Percentiles rank a stretch among this genome's conserved stretches.
Evolutionary conservation across 1,140 invertebrate genomes (phyloP).

Genomic region (Drosophila lacertosa): DNA sequence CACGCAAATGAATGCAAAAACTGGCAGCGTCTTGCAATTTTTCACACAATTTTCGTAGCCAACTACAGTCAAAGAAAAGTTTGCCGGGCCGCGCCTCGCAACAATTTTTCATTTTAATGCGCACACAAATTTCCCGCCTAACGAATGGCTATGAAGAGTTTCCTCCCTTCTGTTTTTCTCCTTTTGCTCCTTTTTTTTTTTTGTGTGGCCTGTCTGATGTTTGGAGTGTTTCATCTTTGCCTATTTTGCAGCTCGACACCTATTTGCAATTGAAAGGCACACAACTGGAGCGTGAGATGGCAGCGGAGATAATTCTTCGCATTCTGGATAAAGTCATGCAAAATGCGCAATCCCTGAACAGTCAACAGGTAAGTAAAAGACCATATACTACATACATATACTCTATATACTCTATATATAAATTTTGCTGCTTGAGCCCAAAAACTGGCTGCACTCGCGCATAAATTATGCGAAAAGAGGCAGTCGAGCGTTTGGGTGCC

Average conservation of each 20-base stretch:
- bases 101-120: conserved; percentile 84
- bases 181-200: neutral
- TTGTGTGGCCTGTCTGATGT: conserved; percentile 37
- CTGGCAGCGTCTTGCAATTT: conserved; percentile 59
- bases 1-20: conserved; percentile 69
- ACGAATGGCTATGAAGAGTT: conserved; percentile 53
- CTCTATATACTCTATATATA: no score
- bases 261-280: conserved; percentile 83
- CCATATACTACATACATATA: no score
- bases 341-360: conserved; percentile 82
- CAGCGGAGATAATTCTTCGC: conserved; percentile 81
- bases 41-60: conserved; percentile 75
- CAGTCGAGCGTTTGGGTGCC: conserved; percentile 56
- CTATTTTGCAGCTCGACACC: conserved; percentile 78
- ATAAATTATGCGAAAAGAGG: conserved; percentile 63
- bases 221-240: conserved; percentile 54
- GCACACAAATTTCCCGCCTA: conserved; percentile 78
- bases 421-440: no score
- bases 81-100: conserved; percentile 55
- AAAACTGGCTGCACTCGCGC: conserved; percentile 49
- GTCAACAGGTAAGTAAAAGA: conserved; percentile 79
- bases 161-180: neutral
- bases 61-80: conserved; percentile 66
- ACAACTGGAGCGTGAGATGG: conserved; percentile 83
- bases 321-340: conserved; percentile 84